These are phyloP conservation scores for Macaca mulatta DNA, from an alignment of 2,113 vertebrate species.

Conservation along the genomic window DNA sequence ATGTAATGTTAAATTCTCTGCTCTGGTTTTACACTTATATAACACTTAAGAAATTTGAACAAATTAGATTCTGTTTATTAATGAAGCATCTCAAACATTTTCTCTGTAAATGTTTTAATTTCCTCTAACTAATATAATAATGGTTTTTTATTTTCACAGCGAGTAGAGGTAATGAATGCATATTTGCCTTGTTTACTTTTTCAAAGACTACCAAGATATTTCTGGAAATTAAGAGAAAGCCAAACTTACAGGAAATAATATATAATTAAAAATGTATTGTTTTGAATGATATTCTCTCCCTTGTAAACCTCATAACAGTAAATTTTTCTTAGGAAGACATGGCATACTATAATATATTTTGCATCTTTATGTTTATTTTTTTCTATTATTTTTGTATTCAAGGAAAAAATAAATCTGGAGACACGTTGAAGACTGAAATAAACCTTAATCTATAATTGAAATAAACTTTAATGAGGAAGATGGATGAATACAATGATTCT, in stretches of 20 bases:
- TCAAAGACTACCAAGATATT: background rate
- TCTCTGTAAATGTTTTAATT: background rate
- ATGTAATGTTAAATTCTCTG: background rate
- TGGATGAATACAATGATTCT: background rate
- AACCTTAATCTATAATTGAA: background rate
- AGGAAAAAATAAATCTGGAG: background rate
- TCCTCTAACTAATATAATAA: background rate
- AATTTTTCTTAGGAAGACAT: background rate
- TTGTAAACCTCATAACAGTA: background rate
- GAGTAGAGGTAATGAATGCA: background rate
- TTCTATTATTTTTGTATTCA: no score
- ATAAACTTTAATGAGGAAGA: background rate
- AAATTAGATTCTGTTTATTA: background rate
- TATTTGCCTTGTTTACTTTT: background rate
- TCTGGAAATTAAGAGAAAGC: background rate
- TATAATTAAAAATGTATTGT: background rate
- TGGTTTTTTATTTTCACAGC: background rate
- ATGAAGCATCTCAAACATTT: background rate
- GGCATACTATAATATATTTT: background rate
- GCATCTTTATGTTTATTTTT: background rate
- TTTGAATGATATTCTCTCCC: background rate
- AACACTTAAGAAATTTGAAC: background rate
- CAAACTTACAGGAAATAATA: background rate
- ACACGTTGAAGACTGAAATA: background rate
- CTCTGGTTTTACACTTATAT: background rate